Evolutionary conservation across 1,140 invertebrate genomes (phyloP), one percentile per base, ranked within the genome.

Genomic region (Calliopsis andreniformis): DNA sequence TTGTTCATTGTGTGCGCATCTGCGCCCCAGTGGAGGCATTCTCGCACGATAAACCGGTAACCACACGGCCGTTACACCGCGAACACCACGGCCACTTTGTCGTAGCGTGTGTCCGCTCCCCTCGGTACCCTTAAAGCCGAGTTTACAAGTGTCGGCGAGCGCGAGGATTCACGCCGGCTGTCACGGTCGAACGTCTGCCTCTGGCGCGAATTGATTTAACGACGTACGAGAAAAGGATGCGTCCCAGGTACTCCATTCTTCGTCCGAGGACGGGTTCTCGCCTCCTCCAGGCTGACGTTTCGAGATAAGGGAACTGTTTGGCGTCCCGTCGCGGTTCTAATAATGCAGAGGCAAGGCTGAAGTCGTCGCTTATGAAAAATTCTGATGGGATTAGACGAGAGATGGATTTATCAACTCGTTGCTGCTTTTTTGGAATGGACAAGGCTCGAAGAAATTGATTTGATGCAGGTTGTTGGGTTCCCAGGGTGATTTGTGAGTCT

Each of bases 1-100:
- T 45, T 35, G 45, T 53, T 78, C 75, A 49, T 47, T 32, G 62
- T 53, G n/a, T n/a, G 80, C 61, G 59, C 47, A 20, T 43, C 45
- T 59, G 68, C 75, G 76, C 76, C 69, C n/a, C 77, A 59, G 63
- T 45, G 53, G 63, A 72, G 59, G 63, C 63, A 85, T 81, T 83
- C 80, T 73, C 70, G 59, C 76, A 64, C 80, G 77, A 85, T 80
- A 87, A 86, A 84, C 82, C 82, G 82, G 82, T 84, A 84, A 83
- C 73, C 78, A 53, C 69, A 76, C 73, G 83, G 66, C 78, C 69
- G 81, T 84, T 84, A 80, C 76, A 87, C 70, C 79, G 77, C 81
- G 68, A 63, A 75, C 71, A 75, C 69, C 75, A 64, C 68, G 79
- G 78, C 73, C 82, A 84, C 85, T 86, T 86, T 86, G 79, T 86